A percentile compares a stretch with the other conserved stretches of the same genome.
These are phyloP conservation scores for Phallusia fumigata DNA, from an alignment of 23 tunicate species.

Conservation along the genomic window DNA sequence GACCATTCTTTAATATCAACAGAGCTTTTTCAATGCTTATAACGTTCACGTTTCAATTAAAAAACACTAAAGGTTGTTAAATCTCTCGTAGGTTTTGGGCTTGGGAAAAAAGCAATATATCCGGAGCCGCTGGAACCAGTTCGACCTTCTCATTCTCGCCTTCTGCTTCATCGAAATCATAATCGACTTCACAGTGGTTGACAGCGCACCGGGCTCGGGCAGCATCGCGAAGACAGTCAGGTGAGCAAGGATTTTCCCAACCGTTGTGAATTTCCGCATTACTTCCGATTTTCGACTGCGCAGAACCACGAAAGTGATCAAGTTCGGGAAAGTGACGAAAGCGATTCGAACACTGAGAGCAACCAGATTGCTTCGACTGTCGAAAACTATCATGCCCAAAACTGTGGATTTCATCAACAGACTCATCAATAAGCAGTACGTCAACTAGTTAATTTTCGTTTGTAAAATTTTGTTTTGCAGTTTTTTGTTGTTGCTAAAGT, in stretches of 20 bases:
- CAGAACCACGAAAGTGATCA: constrained; percentile 77
- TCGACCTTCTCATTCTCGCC: constrained; percentile 71
- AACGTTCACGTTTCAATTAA: no score
- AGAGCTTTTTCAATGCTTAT: no score
- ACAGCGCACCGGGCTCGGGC: constrained; percentile 33
- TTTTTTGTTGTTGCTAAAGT: no score
- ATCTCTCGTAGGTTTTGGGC: constrained; percentile 41
- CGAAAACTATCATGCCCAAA: constrained; percentile 68
- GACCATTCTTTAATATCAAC: no score
- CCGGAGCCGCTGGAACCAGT: constrained; percentile 65
- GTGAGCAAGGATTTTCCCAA: constrained; percentile 15
- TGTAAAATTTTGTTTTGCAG: not conserved
- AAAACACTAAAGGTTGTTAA: no score
- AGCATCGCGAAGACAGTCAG: constrained; percentile 63
- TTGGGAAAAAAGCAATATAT: constrained; percentile 63
- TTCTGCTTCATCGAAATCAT: constrained; percentile 64
- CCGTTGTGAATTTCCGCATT: not conserved
- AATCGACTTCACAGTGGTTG: constrained; percentile 46
- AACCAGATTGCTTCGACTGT: constrained; percentile 55
- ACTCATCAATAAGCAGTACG: constrained; percentile 66
- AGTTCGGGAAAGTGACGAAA: constrained; percentile 52
- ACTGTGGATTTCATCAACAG: constrained; percentile 49
- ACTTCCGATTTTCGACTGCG: not conserved
- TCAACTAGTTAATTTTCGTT: not conserved
- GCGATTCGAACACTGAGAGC: constrained; percentile 68